These are phyloP conservation scores for Tenthredo livida DNA, from an alignment of 2,888 invertebrate genomes.

Conservation along the genomic window DNA sequence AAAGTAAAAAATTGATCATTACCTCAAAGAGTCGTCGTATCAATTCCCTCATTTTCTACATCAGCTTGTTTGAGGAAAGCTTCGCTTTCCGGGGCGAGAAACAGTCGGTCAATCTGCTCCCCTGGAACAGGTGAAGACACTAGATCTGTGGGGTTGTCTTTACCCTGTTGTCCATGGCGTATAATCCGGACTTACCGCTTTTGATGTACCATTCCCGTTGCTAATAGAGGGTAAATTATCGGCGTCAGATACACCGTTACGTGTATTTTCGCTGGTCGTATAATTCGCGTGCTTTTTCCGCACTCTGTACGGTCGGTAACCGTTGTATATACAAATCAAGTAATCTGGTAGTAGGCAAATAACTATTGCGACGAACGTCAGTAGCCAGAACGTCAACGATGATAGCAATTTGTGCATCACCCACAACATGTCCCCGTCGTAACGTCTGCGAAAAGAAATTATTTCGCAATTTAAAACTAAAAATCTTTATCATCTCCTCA, in stretches of 20 bases:
- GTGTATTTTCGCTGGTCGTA: neutral
- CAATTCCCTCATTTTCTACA: neutral
- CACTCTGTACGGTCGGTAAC: conserved; percentile 63
- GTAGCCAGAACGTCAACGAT: conserved; percentile 82
- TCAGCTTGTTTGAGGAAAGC: neutral
- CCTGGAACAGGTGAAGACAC: conserved; percentile 24
- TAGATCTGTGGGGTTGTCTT: neutral
- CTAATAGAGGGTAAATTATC: neutral
- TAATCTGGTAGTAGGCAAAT: conserved; percentile 82
- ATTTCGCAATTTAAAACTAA: too few species aligned
- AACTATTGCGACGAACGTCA: conserved; percentile 79
- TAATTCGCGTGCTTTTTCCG: neutral
- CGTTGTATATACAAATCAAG: conserved; percentile 64
- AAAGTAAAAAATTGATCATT: too few species aligned
- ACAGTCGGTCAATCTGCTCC: neutral
- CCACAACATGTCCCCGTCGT: conserved; percentile 81
- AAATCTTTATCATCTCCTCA: too few species aligned
- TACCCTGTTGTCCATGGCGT: too few species aligned
- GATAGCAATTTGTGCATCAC: conserved; percentile 82
- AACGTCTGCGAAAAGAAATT: too few species aligned
- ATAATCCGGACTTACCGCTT: neutral
- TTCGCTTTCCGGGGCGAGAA: neutral
- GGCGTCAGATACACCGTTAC: neutral
- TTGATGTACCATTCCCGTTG: neutral
- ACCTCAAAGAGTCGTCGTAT: neutral